These are phyloP conservation scores for Kryphioiulus occultus DNA, from an alignment of 2,888 invertebrate genomes.

Conservation along the genomic window DNA sequence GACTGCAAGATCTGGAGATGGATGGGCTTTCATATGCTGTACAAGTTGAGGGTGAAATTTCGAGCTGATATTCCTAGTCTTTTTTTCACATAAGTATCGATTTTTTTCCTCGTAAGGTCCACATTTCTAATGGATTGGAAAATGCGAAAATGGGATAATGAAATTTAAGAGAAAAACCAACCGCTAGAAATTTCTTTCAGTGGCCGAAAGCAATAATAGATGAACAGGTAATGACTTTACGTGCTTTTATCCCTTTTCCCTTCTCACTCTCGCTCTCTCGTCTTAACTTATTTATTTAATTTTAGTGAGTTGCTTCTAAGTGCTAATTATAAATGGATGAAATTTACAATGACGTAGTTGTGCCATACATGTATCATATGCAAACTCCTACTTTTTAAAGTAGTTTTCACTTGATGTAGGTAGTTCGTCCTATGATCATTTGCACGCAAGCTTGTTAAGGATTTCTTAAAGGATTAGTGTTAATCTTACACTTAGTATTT, in stretches of 20 bases:
- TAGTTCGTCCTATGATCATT: background rate
- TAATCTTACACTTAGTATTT: too few species aligned
- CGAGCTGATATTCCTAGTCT: background rate
- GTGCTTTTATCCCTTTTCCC: background rate
- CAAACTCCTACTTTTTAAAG: background rate
- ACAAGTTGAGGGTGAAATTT: background rate
- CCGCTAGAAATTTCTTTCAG: slow-evolving; percentile 32
- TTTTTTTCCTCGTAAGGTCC: background rate
- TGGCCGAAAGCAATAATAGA: slow-evolving; percentile 32
- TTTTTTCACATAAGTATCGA: background rate
- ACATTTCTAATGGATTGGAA: slow-evolving; percentile 39
- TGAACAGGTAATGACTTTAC: slow-evolving; percentile 20
- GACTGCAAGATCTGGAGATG: background rate
- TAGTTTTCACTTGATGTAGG: background rate
- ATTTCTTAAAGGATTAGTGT: too few species aligned
- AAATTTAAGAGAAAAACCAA: slow-evolving; percentile 35
- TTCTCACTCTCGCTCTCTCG: background rate
- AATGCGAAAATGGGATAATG: slow-evolving; percentile 39
- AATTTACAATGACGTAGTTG: background rate
- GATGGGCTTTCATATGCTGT: background rate
- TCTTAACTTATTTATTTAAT: background rate
- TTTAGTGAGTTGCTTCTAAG: background rate
- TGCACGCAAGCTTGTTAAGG: too few species aligned
- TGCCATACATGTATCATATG: background rate
- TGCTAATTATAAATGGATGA: slow-evolving; percentile 34